Conservation (phyloP, 2,888 invertebrate species). For the Amphimallon solstitiale region DNA sequence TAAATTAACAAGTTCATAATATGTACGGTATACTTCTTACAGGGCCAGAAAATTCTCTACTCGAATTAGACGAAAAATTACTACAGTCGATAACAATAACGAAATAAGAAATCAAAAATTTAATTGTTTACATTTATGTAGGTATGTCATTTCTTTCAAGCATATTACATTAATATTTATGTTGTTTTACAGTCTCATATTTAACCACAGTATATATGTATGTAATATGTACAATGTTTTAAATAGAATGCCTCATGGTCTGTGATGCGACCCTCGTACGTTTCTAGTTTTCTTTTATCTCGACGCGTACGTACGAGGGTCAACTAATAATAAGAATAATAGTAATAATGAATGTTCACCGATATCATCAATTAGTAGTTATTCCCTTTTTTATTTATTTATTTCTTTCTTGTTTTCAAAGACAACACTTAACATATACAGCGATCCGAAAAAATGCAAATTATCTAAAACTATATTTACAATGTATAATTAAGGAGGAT, state of each 20-base stretch:
- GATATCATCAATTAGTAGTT: conserved; percentile 46
- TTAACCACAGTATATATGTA: conserved; percentile 49
- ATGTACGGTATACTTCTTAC: too few relatives aligned
- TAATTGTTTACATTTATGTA: neutral
- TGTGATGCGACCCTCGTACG: neutral
- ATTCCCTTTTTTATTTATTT: neutral
- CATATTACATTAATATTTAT: conserved; percentile 48
- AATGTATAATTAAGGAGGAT: conserved; percentile 22
- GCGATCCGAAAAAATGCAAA: conserved; percentile 54
- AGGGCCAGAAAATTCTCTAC: neutral
- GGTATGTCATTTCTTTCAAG: conserved; percentile 39
- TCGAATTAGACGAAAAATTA: neutral
- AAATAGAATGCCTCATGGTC: conserved; percentile 52
- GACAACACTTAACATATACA: conserved; percentile 62
- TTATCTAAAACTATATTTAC: conserved; percentile 49
- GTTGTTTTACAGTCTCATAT: conserved; percentile 59
- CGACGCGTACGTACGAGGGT: conserved; percentile 39
- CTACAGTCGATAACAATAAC: neutral
- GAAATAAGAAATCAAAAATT: neutral
- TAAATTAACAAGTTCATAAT: too few relatives aligned
- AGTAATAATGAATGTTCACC: conserved; percentile 7
- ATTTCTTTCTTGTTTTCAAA: conserved; percentile 2
- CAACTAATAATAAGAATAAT: conserved; percentile 46
- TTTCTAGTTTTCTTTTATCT: neutral
- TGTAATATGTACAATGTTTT: conserved; percentile 38